These are phyloP conservation scores for Lontra canadensis DNA, from an alignment of 2,113 vertebrate species.

Conservation along the genomic window DNA sequence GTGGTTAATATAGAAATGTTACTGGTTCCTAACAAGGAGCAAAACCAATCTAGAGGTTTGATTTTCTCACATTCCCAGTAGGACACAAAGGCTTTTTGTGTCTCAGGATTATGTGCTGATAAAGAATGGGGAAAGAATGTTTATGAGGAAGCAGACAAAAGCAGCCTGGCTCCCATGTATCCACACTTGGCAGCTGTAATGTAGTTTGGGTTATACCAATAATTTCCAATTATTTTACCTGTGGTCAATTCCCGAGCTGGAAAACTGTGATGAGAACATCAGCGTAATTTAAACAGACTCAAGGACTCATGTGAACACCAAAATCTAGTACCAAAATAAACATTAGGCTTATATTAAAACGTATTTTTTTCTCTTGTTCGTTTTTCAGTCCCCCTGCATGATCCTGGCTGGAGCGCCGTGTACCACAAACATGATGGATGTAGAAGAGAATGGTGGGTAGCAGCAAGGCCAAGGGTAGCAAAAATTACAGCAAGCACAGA, in stretches of 20 bases:
- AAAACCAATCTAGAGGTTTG: conserved; percentile 46
- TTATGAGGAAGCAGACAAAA: conserved; percentile 67
- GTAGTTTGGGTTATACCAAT: conserved; percentile 26
- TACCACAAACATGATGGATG: neutral
- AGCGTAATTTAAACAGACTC: conserved; percentile 33
- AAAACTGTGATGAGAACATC: neutral
- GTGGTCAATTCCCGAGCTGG: neutral
- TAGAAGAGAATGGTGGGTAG: neutral
- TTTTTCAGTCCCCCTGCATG: neutral
- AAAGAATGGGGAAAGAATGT: conserved; percentile 73
- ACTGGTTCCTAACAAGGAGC: conserved; percentile 28
- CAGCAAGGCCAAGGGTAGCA: neutral
- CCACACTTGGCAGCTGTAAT: conserved; percentile 26
- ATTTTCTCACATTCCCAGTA: conserved; percentile 61
- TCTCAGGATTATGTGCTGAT: conserved; percentile 61
- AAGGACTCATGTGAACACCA: neutral
- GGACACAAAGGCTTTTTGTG: conserved; percentile 62
- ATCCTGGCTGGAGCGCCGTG: neutral
- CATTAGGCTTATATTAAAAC: neutral
- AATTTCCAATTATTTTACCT: conserved; percentile 67
- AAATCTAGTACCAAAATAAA: neutral
- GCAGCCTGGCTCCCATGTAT: conserved; percentile 17
- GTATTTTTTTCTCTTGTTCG: neutral
- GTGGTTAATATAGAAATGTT: conserved; percentile 44
- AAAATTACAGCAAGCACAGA: neutral